Evolutionary conservation across 2,888 invertebrate genomes (phyloP).

Genomic region (Eilema griseolum): DNA sequence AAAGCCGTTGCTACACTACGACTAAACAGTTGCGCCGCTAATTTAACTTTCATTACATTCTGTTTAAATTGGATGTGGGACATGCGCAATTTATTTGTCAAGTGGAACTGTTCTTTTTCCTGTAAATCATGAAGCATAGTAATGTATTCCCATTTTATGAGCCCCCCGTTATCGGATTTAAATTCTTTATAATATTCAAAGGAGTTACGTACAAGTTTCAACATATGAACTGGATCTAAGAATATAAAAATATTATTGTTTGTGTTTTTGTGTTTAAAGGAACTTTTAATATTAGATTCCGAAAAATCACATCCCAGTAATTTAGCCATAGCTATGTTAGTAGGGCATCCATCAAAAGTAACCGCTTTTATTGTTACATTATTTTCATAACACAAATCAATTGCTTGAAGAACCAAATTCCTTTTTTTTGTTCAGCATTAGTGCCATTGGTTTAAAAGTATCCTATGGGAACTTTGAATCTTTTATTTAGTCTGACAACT

Average conservation of each 20-base stretch:
- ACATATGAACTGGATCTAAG: constrained; percentile 10
- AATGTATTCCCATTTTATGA: neutral
- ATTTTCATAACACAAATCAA: constrained; percentile 19
- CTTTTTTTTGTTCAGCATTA: constrained; percentile 32
- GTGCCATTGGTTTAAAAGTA: constrained; percentile 48
- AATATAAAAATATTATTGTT: neutral
- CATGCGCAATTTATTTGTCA: neutral
- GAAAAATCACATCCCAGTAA: constrained; percentile 32
- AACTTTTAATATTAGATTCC: constrained; percentile 1
- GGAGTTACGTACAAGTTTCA: constrained; percentile 7
- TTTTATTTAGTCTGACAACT: neutral
- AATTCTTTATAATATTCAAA: constrained; percentile 3
- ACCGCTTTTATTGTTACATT: constrained; percentile 33
- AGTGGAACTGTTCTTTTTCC: constrained; percentile 2
- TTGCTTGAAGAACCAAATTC: constrained; percentile 29
- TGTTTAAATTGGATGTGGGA: neutral
- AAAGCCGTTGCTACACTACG: constrained; percentile 5
- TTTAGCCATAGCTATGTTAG: constrained; percentile 40
- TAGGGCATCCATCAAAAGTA: constrained; percentile 47
- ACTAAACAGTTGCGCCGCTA: constrained; percentile 1
- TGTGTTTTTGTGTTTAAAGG: neutral
- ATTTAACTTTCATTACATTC: neutral
- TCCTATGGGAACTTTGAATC: constrained; percentile 32
- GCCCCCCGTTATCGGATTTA: neutral
- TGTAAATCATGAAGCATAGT: neutral